These are phyloP conservation scores for Heterodera schachtii DNA, from an alignment of 1,140 invertebrate genomes.

Conservation along the genomic window DNA sequence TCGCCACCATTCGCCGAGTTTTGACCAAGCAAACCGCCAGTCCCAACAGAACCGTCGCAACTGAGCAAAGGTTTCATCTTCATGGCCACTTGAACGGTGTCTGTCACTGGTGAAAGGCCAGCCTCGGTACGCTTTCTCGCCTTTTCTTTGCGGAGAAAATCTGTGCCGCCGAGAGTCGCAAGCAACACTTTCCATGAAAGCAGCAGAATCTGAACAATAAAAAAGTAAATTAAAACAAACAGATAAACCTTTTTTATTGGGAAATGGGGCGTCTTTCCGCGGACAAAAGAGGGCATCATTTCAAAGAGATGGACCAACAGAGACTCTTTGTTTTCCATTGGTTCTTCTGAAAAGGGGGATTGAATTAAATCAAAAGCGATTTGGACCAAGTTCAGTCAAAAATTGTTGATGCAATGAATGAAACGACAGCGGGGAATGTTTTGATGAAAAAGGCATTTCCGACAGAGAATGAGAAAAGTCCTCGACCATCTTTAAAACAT, in stretches of 20 bases:
- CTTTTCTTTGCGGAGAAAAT: conserved; percentile 47
- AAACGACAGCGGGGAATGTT: conserved; percentile 42
- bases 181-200: conserved; percentile 61
- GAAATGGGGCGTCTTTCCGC: conserved; percentile 56
- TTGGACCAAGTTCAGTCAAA: conserved; percentile 53
- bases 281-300: conserved; percentile 62
- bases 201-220: conserved; percentile 46
- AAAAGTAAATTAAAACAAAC: conserved; percentile 15
- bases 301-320: conserved; percentile 58
- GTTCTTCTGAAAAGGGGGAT: conserved; percentile 51
- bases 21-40: not conserved
- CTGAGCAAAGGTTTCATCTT: conserved; percentile 41
- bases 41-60: conserved; percentile 12
- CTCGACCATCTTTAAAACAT: conserved; percentile 23
- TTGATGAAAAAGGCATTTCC: conserved; percentile 6
- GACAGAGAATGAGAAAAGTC: too few relatives aligned
- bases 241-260: conserved; percentile 60
- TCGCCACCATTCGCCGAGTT: not conserved
- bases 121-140: conserved; percentile 42
- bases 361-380: not conserved
- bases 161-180: conserved; percentile 54
- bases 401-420: conserved; percentile 48
- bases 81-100: conserved; percentile 56
- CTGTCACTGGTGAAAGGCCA: conserved; percentile 53
- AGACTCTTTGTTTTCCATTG: conserved; percentile 54